Conservation (phyloP, 2,888 invertebrate species). For the Pseudanteris insignis region DNA sequence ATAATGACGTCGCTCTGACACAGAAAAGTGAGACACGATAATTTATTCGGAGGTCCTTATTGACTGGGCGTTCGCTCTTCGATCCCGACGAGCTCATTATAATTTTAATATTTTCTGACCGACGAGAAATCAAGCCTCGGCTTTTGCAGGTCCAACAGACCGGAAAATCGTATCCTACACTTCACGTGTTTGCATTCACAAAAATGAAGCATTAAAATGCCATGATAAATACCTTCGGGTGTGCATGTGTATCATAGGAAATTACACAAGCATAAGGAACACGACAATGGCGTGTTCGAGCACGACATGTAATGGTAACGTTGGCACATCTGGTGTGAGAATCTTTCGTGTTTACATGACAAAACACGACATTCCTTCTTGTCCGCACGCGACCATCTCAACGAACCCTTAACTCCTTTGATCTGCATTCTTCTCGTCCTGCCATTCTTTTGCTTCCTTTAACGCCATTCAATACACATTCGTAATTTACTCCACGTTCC, state of each 20-base stretch:
- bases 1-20: conserved; percentile 17
- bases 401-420: no score
- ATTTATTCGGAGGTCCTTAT: no score
- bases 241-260: conserved; percentile 25
- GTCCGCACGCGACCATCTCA: no score
- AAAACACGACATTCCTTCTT: no score
- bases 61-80: conserved; percentile 2
- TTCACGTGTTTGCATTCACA: conserved; percentile 16
- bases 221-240: conserved; percentile 19
- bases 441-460: no score
- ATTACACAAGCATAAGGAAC: conserved; percentile 26
- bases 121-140: conserved; percentile 9
- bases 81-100: conserved; percentile 17
- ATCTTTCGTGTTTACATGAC: no score
- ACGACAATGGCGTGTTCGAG: conserved; percentile 33
- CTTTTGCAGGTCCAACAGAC: conserved; percentile 12
- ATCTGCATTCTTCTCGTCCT: no score
- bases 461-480: no score
- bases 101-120: conserved; percentile 13
- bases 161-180: conserved; percentile 19
- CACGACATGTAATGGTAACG: conserved; percentile 35
- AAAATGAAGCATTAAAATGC: conserved; percentile 13
- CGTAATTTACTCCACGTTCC: no score
- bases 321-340: conserved; percentile 22
- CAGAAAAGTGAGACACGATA: conserved; percentile 15